Evolutionary conservation across 1,140 invertebrate genomes (phyloP), one percentile per base, ranked within the genome.

Genomic region (Metopolophium dirhodum): DNA sequence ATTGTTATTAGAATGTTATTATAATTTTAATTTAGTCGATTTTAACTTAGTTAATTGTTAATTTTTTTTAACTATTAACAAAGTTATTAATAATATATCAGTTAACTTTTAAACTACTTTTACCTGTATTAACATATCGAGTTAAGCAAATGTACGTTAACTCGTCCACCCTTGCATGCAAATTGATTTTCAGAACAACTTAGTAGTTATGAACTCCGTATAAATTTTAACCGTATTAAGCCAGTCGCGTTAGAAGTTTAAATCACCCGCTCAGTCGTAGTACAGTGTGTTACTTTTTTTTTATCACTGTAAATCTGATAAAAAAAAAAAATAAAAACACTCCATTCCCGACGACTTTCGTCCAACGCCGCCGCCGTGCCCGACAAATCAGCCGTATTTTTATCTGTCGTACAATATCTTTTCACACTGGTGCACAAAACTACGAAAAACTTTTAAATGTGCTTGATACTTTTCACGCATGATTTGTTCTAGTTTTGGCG

Each of bases 401-500:
- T 85, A 54, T 85, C 45, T 51, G 23, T 45, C 49, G 47, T 85
- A 85, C 49, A 51, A 93, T 93, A 93, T 93, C 82, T 93, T 93
- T 93, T 85, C 49, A 35, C 91, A 35, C 35, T 54, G 23, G 91
- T 49, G 91, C 91, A 41, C 35, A 86, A 93, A 91, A 85, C 91
- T 93, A 54, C 47, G 35, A 51, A 93, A 85, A 93, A 93, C 91
- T 93, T 93, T 93, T 93, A 85, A 93, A 93, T 85, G 91, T 93
- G 77, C 47, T 93, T 20, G 91, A 93, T 93, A 85, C 35, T 93
- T 93, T 93, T 93, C 49, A 93, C 82, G 82, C 91, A 85, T 85
- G 91, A 93, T 93, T 49, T 93, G 49, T 26, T 83, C 49, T 51
- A 93, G 49, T 85, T 93, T 93, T 18, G 45, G 23, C 37, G 45